Evolutionary conservation across 2,113 vertebrate genomes (phyloP), one percentile per base, ranked within the genome.

Genomic region (Xiphias gladius): DNA sequence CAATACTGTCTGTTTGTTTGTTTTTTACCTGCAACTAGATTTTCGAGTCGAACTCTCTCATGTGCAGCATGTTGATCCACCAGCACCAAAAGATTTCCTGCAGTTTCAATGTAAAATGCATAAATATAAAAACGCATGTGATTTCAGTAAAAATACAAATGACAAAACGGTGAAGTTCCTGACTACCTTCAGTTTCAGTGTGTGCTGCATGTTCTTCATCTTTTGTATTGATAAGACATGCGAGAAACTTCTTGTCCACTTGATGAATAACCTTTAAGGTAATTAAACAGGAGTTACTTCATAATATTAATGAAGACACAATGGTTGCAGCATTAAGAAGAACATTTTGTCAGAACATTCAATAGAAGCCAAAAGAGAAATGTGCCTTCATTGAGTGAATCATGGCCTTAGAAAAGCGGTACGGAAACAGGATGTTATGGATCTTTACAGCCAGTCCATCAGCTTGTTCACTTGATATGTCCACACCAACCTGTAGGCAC

Each of bases 201-300:
- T 69, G 35, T 22, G 83, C 43, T 50, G 88, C 64, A 41, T 80
- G 78, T 68, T 92, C 82, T 55, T 92, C 91, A 20, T 81, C 85
- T 82, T 91, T 95, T 22, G 97, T 97, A 79, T 96, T 95, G 88
- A 99, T 97, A 82, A 99, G 95, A 92, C 98, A 99, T n/a, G 96
- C 98, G 0, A 99, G 97, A 88, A 99, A 99, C 93, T 99, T 99
- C 92, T 96, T 97, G 92, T 99, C 98, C 90, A 99, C 98, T 95
- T 99, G 98, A 93, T 97, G 94, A 86, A 99, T 96, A 79, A 99
- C 97, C 98, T 99, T 89, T 22, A 93, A 81, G 8, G 89, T 32
- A 92, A 62, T 52, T 20, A 20, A 5, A 73, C 7, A 63, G 41
- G 5, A 73, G 50, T 39, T 20, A 52, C 20, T 48, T 59, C 4